These are phyloP conservation scores for Loxodonta africana DNA, from an alignment of 2,113 vertebrate species.

Conservation along the genomic window DNA sequence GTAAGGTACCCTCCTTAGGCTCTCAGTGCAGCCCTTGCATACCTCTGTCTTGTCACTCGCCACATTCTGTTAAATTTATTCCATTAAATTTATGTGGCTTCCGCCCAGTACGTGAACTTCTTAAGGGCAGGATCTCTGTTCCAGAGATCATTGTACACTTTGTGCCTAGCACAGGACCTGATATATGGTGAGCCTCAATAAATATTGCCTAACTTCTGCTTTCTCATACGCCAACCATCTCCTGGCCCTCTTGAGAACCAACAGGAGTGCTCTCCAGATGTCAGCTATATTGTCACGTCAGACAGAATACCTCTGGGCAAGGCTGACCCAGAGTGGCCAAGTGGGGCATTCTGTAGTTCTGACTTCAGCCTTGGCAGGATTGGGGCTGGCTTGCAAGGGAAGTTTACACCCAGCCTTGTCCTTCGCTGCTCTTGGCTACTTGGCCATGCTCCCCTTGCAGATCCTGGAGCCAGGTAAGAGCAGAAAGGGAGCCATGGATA, in stretches of 20 bases:
- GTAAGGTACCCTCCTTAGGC: neutral
- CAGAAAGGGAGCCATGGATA: neutral
- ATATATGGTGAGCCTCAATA: neutral
- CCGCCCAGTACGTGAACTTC: neutral
- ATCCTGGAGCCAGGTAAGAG: neutral
- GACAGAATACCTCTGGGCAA: neutral
- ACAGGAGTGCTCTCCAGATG: no score
- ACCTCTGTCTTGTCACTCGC: neutral
- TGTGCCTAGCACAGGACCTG: neutral
- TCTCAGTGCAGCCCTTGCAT: neutral
- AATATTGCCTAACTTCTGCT: neutral
- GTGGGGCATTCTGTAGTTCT: neutral
- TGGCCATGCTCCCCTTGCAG: neutral
- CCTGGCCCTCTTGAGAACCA: neutral
- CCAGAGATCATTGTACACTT: neutral
- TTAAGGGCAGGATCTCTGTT: neutral
- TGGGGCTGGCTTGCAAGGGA: neutral
- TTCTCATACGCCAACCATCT: conserved; percentile 3
- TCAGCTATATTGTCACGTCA: neutral
- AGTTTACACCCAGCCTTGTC: neutral
- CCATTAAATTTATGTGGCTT: neutral
- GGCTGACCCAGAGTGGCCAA: neutral
- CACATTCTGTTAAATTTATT: neutral
- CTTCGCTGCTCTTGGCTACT: neutral
- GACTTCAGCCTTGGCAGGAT: neutral